Base-by-base conservation (phyloP, 2,888 invertebrate species). In the Margaritifera margaritifera region DNA sequence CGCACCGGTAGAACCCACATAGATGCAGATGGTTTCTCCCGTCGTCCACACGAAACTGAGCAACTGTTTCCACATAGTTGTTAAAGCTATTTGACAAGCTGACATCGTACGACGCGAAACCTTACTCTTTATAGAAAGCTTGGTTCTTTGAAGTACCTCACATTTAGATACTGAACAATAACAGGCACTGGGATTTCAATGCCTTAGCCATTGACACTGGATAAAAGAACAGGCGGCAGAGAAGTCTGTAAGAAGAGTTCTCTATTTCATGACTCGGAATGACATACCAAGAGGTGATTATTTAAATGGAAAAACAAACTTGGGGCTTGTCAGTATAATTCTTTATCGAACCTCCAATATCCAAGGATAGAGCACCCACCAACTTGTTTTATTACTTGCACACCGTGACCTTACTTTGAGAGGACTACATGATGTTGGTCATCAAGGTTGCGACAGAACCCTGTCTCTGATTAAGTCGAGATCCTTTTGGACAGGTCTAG, bases 351-450 rank as follows among this genome's bases (percentile, higher is more conserved):
- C 31, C 5, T 31, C 31, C 31, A 31, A 31, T 31, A 31, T 31
- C 15, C 54, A 63, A 11, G 31, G 22, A 11, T 6, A 51, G 1
- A 42, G 2, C 5, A 18, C 15, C 27, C 22, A 5, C 6, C 24
- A 54, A 31, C 56, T 25, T 8, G 64, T 64, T 50, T 64, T 56
- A 11, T 42, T 50, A 20, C 11, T 27, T 24, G n/a, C 6, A 20
- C 56, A 3, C 15, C 27, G 11, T 25, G 53, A 65, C 15, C 52
- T 31, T 52, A 58, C 59, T 20, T 31, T 65, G 58, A 59, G 52
- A 19, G 65, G 57, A 52, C 53, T 57, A 11, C 50, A 64, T 64
- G 64, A 64, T 57, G 64, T 57, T 6, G 64, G 64, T 55, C 64
- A 64, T 42, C 56, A 64, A 64, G 64, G 56, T 42, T 56, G 24